Base-by-base conservation (phyloP, 37 sponge, comb jelly and placozoan genomes). In the Aplysina aerophoba region DNA sequence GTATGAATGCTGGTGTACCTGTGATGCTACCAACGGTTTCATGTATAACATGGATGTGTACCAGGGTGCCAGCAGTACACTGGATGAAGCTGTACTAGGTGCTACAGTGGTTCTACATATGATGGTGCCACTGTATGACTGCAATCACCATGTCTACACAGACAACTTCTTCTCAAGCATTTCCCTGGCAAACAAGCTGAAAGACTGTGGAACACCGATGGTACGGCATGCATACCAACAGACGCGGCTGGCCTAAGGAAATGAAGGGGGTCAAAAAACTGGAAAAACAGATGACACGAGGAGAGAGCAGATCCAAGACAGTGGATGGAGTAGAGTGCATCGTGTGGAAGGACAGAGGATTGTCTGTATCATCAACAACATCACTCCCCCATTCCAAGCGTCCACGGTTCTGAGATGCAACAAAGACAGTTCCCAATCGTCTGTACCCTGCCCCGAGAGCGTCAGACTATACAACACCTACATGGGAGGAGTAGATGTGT, bases 401-500 rank as follows among this genome's bases (percentile, higher is more conserved):
- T 53, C 78, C 4, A 25, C 16, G 1, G 53, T 75, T 40, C 44
- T 22, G 1, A 38, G 53, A 19, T 4, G 54, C 3, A 75, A 40
- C 21, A 75, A 50, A 11, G 78, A 75, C 41, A 55, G 78, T 14
- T 40, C 25, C n/a, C 39, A 55, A 15, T 50, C 54, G 0, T 24
- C 14, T 21, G 53, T 75, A 4, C 12, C 78, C n/a, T 75, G 61
- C 61, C 60, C 81, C 33, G 61, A 81, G 25, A 60, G 59, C 27
- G 35, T 81, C 33, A 55, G 25, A 0, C 36, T 16, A 1, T 81
- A 81, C 35, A 81, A 57, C 35, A 4, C 33, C 8, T 58, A 33
- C 61, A 81, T 81, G 81, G 81, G 61, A 34, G 81, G 81, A 15
- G 81, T 81, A 34, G 81, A 81, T 81, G 12, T 81, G 22, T 81